Conservation (phyloP, 1,140 invertebrate species). For the Macrosteles quadrilineatus region DNA sequence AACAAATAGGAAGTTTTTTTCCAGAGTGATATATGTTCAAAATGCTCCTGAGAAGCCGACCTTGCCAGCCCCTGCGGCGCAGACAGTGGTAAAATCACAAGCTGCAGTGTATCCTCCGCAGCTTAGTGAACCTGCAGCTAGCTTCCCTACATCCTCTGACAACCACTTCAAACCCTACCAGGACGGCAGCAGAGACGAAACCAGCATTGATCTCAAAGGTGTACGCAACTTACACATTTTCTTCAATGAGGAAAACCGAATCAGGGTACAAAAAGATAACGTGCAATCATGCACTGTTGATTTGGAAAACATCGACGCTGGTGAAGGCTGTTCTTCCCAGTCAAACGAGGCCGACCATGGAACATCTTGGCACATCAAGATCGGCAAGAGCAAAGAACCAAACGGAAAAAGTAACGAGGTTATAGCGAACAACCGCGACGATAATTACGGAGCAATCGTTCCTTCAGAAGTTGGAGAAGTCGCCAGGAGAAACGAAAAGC, state of each 20-base stretch:
- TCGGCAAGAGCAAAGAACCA: slow-evolving; percentile 36
- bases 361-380: slow-evolving; percentile 43
- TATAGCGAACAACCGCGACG: not conserved
- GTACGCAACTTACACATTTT: slow-evolving; percentile 46
- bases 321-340: slow-evolving; percentile 21
- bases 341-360: slow-evolving; percentile 5
- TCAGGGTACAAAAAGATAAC: slow-evolving; percentile 43
- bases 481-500: not conserved
- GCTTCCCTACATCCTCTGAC: not conserved
- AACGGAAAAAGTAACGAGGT: slow-evolving; percentile 2
- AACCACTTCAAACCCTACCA: slow-evolving; percentile 26
- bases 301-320: slow-evolving; percentile 27
- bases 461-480: slow-evolving; percentile 4
- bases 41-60: slow-evolving; percentile 75
- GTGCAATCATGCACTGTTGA: slow-evolving; percentile 27
- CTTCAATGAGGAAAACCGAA: slow-evolving; percentile 45
- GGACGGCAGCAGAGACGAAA: slow-evolving; percentile 37
- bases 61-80: slow-evolving; percentile 18
- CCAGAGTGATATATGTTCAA: slow-evolving; percentile 85
- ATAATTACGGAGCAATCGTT: slow-evolving; percentile 20
- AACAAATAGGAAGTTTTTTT: too few species aligned
- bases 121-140: not conserved
- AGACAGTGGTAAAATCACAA: not conserved
- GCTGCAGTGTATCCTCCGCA: not conserved
- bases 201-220: slow-evolving; percentile 45